A percentile compares a stretch with the other conserved stretches of the same genome.
Evolutionary conservation across 2,113 vertebrate genomes (phyloP).

Genomic region (Eretmochelys imbricata): DNA sequence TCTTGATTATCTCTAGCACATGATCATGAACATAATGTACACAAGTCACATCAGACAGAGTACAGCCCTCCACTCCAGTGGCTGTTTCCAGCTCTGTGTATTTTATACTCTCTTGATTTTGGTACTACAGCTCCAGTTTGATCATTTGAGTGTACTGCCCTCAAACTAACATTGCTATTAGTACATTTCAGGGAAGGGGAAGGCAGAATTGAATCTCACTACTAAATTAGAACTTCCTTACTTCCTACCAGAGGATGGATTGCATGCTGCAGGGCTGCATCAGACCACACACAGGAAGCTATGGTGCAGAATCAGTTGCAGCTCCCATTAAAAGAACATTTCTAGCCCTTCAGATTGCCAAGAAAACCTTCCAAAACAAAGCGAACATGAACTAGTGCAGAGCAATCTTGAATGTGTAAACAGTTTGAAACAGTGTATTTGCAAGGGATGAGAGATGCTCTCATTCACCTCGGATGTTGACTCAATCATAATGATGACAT

Average conservation of each 20-base stretch:
- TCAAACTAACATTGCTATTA: not conserved
- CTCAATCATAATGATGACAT: not conserved
- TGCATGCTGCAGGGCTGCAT: not conserved
- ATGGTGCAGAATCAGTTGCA: not conserved
- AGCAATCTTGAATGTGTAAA: not conserved
- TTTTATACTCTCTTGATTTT: not conserved
- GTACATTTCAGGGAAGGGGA: not conserved
- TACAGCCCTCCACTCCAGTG: not conserved
- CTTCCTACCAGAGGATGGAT: not conserved
- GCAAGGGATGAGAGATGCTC: not conserved
- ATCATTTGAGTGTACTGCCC: not conserved
- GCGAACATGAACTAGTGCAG: not conserved
- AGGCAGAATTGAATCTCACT: not conserved
- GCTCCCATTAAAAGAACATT: not conserved
- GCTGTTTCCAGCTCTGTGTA: not conserved
- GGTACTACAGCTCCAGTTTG: not conserved
- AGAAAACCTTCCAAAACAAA: accelerated
- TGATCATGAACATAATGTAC: not conserved
- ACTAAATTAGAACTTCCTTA: not conserved
- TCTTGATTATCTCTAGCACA: not conserved
- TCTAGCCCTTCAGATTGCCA: accelerated
- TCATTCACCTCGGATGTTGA: not conserved
- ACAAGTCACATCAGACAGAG: not conserved
- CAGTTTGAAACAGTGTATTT: not conserved
- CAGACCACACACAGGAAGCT: accelerated